Evolutionary conservation across 2,113 vertebrate genomes (phyloP), one percentile per base, ranked within the genome.

Genomic region (Sander vitreus): DNA sequence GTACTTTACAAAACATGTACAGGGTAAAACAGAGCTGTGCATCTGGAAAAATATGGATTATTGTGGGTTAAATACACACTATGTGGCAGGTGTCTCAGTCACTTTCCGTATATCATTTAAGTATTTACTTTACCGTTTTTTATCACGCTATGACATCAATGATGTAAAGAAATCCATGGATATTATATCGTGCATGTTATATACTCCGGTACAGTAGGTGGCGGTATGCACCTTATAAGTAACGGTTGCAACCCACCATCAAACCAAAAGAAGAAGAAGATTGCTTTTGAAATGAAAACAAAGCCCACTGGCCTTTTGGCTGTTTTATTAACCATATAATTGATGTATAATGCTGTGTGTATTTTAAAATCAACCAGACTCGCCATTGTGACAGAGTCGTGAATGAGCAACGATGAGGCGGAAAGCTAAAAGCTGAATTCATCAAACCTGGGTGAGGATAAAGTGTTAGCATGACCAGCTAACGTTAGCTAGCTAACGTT

Each of bases 211-310:
- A 11, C 39, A 1, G 39, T 43, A 43, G 39, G 39, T 43, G 39
- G 39, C 39, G 10, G 39, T 43, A 11, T 43, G 39, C 39, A 43
- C 39, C 10, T 11, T 43, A 9, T 11, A 11, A 43, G 39, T 43
- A 11, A 11, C 39, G 39, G 39, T 11, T 43, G 10, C 39, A 43
- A 43, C 9, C 39, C 39, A 10, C 39, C 10, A 2, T 43, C 0
- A 2, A 43, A 43, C 39, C 39, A 10, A 33, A 43, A 43, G 55
- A 62, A 10, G 25, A 5, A 7, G 36, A 59, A 62, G 89, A 14
- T n/a, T 30, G 0, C n/a, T 86, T 92, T 91, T 85, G 66, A 93
- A 88, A 87, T 45, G 39, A 71, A 69, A 84, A 79, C 27, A 81
- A 72, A 51, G 8, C 4, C 8, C 0, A 0, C 1, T 0, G 0